Evolutionary conservation across 2,797 vertebrate genomes (phyloP), one percentile per base, ranked within the genome.

Genomic region (Eupleurogrammus muticus): DNA sequence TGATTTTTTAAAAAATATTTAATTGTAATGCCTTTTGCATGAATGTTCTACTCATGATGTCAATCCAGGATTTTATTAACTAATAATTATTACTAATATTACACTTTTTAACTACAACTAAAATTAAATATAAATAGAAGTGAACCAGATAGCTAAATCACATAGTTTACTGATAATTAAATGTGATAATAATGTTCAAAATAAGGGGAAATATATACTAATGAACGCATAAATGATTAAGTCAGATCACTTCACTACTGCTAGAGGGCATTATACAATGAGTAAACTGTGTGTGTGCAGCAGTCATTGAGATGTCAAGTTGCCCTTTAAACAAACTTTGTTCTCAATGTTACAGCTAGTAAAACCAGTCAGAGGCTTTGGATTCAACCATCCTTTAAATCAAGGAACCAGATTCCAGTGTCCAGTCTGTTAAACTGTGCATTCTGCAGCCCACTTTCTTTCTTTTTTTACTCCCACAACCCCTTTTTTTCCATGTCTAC

Each of bases 261-360:
- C 57, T 64, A 68, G 73, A 60, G 73, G 73, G 69, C 68, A 76
- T 46, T 32, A 68, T 6, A 28, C 28, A 28, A 28, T 50, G 38
- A 44, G 5, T 17, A 8, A 44, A 44, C 40, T 14, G 2, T 34
- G 38, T 10, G 21, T 54, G 19, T 16, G 20, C 13, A 55, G 9
- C 16, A 59, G 49, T 58, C 46, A 20, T 32, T 34, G 6, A 38
- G 51, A 12, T 4, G 1, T 17, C 19, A 13, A 16, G 19, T 35
- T 64, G 24, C 55, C 1, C 7, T 55, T 66, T 13, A 17, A 32
- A 3, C 17, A 13, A 53, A 40, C 40, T 28, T 28, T 21, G 17
- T 65, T 58, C 32, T 36, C 4, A 23, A 38, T 42, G 12, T n/a
- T 21, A 34, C 14, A 32, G 35, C 12, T 7, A 21, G 21, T 49